phyloP scores from a whole-genome alignment of 2,888 invertebrate genomes.

The Rotaria socialis region DNA sequence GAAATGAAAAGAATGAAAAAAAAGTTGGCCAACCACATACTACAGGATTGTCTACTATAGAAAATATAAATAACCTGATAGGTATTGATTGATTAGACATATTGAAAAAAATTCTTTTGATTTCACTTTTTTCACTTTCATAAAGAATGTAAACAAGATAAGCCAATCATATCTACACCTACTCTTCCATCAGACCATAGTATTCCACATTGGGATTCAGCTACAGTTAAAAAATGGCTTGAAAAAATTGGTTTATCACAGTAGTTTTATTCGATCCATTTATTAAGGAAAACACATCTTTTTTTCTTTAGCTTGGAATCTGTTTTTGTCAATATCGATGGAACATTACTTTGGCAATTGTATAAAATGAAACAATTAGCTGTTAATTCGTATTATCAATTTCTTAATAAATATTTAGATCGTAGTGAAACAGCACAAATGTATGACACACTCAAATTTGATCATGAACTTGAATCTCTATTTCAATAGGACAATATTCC shows the following conservation, averaged over 20 bases:
- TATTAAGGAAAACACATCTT: no score
- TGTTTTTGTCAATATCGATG: background rate
- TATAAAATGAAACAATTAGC: background rate
- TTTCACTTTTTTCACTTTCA: background rate
- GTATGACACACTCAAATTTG: background rate
- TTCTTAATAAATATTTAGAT: slow-evolving; percentile 30
- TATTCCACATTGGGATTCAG: background rate
- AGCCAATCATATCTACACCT: background rate
- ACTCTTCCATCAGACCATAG: background rate
- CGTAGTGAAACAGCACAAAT: background rate
- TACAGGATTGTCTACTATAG: background rate
- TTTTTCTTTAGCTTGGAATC: background rate
- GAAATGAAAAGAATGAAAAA: background rate
- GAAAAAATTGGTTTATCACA: background rate
- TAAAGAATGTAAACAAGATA: background rate
- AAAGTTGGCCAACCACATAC: background rate
- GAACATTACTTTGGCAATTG: background rate
- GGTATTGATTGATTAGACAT: background rate
- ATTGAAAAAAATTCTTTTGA: no score
- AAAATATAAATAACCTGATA: background rate
- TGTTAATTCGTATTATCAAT: background rate
- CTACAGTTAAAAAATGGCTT: background rate
- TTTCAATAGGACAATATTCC: background rate
- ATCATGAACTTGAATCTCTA: background rate
- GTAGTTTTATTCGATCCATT: no score